Conservation (phyloP, 2,113 vertebrate genomes). For the Phoenicopterus ruber region DNA sequence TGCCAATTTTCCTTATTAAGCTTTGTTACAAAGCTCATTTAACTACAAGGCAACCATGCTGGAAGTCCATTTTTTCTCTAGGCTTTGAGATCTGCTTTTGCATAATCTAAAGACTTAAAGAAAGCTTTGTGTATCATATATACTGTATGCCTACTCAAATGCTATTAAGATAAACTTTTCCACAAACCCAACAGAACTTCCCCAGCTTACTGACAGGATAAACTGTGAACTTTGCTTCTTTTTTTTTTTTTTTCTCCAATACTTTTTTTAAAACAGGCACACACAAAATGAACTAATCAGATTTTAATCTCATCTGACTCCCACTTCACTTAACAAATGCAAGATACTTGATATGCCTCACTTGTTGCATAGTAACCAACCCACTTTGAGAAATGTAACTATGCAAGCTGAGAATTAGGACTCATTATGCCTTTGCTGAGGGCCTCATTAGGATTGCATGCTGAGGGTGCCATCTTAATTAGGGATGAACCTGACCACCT, state of each 20-base stretch:
- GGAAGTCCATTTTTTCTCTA: neutral
- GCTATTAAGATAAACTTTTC: neutral
- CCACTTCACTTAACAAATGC: neutral
- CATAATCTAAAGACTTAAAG: neutral
- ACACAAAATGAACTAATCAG: neutral
- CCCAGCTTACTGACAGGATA: neutral
- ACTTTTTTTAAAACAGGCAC: neutral
- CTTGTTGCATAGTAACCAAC: conserved; percentile 31
- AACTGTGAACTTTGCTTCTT: neutral
- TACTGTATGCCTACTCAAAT: neutral
- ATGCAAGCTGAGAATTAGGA: conserved; percentile 39
- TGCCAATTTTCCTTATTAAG: neutral
- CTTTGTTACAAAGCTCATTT: neutral
- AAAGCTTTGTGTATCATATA: neutral
- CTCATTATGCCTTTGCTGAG: conserved; percentile 34
- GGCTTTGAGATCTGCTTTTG: neutral
- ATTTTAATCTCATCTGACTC: neutral
- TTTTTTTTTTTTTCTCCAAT: neutral
- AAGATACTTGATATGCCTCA: conserved; percentile 4
- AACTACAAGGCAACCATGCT: neutral
- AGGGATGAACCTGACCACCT: conserved; percentile 65
- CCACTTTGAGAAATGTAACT: conserved; percentile 4
- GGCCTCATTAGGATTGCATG: conserved; percentile 44
- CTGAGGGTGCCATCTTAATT: conserved; percentile 60
- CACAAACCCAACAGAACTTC: neutral